Conservation (phyloP, 2,888 invertebrate genomes). For the Candidula unifasciata region DNA sequence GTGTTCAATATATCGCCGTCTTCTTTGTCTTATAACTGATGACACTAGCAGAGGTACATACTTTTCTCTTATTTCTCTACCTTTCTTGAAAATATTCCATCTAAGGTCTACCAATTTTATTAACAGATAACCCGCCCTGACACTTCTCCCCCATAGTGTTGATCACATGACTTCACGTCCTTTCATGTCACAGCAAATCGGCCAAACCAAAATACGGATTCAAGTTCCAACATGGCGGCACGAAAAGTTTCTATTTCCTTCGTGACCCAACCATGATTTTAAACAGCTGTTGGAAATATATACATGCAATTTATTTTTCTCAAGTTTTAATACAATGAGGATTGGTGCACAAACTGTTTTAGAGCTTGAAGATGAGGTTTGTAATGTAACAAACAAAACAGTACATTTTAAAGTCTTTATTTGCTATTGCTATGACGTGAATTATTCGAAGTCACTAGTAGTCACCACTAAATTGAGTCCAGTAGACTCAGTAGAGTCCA, state of each 20-base stretch:
- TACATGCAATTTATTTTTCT: constrained; percentile 14
- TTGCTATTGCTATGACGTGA: not conserved
- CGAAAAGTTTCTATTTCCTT: constrained; percentile 40
- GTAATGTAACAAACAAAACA: not conserved
- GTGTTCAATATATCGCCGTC: too few relatives aligned
- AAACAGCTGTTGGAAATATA: constrained; percentile 32
- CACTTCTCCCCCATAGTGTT: not conserved
- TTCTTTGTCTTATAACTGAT: too few relatives aligned
- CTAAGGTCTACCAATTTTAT: too few relatives aligned
- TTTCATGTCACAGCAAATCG: too few relatives aligned
- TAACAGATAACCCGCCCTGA: too few relatives aligned
- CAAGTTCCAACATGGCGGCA: constrained; percentile 49
- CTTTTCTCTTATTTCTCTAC: too few relatives aligned
- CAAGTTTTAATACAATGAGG: constrained; percentile 59
- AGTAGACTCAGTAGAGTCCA: too few relatives aligned
- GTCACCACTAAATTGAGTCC: not conserved
- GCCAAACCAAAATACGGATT: constrained; percentile 41
- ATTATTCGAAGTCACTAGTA: not conserved
- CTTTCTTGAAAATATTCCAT: too few relatives aligned
- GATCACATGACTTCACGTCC: constrained; percentile 45
- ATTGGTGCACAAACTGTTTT: constrained; percentile 68
- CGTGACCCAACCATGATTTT: constrained; percentile 33
- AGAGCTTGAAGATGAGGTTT: constrained; percentile 71
- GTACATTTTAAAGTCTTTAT: not conserved
- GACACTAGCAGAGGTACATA: too few relatives aligned